Percentiles rank a stretch among this genome's conserved stretches.
Conservation (phyloP, 2,888 invertebrate genomes). For the Laothoe populi region DNA sequence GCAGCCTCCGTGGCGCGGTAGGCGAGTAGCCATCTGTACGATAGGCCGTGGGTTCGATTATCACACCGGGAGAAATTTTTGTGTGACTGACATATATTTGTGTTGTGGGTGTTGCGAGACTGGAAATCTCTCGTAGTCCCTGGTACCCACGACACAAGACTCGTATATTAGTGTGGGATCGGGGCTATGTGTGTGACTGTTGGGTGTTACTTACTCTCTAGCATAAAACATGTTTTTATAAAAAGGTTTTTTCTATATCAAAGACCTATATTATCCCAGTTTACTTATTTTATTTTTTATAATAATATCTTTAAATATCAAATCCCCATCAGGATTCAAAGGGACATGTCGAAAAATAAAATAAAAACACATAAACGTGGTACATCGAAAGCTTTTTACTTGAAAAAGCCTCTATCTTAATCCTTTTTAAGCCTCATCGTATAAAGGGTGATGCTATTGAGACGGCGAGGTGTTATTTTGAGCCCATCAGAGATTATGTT, state of each 20-base stretch:
- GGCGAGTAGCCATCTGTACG: too few species aligned
- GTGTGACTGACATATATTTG: too few species aligned
- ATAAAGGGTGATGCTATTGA: slow-evolving; percentile 71
- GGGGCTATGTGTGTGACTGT: too few species aligned
- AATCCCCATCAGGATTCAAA: slow-evolving; percentile 28
- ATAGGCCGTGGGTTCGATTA: too few species aligned
- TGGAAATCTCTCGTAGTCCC: too few species aligned
- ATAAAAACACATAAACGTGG: slow-evolving; percentile 62
- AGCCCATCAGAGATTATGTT: slow-evolving; percentile 70
- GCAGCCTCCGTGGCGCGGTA: too few species aligned
- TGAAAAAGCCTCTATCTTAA: slow-evolving; percentile 80
- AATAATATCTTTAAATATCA: slow-evolving; percentile 4
- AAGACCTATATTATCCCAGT: not conserved
- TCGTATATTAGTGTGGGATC: too few species aligned
- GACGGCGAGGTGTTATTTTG: slow-evolving; percentile 77
- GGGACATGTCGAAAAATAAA: slow-evolving; percentile 47
- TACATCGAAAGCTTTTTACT: slow-evolving; percentile 80
- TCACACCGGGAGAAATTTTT: too few species aligned
- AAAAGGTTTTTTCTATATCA: not conserved
- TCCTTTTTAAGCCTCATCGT: slow-evolving; percentile 78
- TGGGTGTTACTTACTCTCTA: too few species aligned
- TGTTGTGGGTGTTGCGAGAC: too few species aligned
- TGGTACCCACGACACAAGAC: too few species aligned
- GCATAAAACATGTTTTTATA: too few species aligned
- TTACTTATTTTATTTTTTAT: not conserved